Conservation (phyloP, 2,113 vertebrate species). For the Rafetus swinhoei region DNA sequence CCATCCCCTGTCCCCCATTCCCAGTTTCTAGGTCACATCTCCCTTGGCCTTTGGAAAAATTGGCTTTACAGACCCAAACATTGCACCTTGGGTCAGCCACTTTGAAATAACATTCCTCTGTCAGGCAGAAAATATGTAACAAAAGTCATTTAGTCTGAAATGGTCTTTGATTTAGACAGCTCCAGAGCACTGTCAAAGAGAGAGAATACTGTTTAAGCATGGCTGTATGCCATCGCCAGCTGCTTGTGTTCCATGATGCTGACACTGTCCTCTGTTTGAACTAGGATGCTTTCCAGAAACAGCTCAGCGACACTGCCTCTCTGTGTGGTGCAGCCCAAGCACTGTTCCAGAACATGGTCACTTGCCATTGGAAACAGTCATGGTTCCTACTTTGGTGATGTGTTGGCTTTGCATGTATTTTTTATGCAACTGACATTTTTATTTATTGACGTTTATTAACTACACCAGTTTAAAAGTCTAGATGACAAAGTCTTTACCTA, state of each 20-base stretch:
- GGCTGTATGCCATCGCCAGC: fast-evolving
- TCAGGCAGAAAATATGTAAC: not conserved
- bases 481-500: not conserved
- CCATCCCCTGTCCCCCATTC: no score
- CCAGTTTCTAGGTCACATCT: not conserved
- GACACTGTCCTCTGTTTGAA: not conserved
- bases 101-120: not conserved
- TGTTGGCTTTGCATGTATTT: not conserved
- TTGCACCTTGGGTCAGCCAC: not conserved
- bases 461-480: not conserved
- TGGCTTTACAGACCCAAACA: not conserved
- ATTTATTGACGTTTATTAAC: not conserved
- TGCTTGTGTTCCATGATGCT: not conserved
- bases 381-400: not conserved
- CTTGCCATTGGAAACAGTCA: not conserved
- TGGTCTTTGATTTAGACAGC: not conserved
- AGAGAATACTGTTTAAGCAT: fast-evolving
- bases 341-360: not conserved
- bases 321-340: not conserved
- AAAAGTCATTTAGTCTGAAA: not conserved
- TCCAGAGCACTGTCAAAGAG: not conserved
- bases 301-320: not conserved
- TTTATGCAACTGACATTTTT: not conserved
- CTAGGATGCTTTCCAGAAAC: not conserved
- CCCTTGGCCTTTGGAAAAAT: not conserved